Conservation (phyloP, 2,113 vertebrate species). For the Osmerus mordax region DNA sequence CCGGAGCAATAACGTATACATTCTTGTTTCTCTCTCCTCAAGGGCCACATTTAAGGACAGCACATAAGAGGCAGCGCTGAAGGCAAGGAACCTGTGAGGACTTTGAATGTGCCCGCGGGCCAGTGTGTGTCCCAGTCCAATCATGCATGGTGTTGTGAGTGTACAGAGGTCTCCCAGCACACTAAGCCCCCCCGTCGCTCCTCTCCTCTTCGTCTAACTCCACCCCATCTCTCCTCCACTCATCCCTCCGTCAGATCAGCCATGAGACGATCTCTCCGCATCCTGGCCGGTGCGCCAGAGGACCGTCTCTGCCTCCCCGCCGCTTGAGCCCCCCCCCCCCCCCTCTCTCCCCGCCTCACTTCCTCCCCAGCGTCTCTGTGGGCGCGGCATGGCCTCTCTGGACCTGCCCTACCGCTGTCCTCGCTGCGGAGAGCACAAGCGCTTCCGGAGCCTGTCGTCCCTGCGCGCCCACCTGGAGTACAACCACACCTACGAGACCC, state of each 20-base stretch:
- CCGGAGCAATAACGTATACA: no score
- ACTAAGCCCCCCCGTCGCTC: slow-evolving; percentile 22
- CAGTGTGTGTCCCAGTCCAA: slow-evolving; percentile 14
- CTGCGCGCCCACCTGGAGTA: slow-evolving; percentile 95
- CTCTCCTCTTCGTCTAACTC: slow-evolving; percentile 8
- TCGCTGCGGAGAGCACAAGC: slow-evolving; percentile 97
- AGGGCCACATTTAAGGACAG: no score
- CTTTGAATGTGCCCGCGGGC: not conserved
- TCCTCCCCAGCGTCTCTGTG: slow-evolving; percentile 37
- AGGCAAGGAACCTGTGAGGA: not conserved
- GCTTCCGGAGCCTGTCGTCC: slow-evolving; percentile 96
- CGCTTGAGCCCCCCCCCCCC: slow-evolving; percentile 35
- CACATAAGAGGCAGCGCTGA: no score
- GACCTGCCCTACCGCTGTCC: slow-evolving; percentile 98
- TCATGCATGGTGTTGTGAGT: slow-evolving; percentile 52
- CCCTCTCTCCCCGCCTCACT: slow-evolving; percentile 17
- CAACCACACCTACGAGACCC: slow-evolving; percentile 98
- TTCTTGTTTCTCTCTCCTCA: no score
- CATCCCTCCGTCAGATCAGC: not conserved
- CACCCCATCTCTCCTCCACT: slow-evolving; percentile 11
- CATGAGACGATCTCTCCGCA: slow-evolving; percentile 64
- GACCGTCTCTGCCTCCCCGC: slow-evolving; percentile 57
- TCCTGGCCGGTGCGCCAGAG: slow-evolving; percentile 51
- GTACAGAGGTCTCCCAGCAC: slow-evolving; percentile 19
- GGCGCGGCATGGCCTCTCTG: slow-evolving; percentile 91